These are phyloP conservation scores for Drosophila baimaii DNA, from an alignment of 1,140 invertebrate species.

Conservation along the genomic window DNA sequence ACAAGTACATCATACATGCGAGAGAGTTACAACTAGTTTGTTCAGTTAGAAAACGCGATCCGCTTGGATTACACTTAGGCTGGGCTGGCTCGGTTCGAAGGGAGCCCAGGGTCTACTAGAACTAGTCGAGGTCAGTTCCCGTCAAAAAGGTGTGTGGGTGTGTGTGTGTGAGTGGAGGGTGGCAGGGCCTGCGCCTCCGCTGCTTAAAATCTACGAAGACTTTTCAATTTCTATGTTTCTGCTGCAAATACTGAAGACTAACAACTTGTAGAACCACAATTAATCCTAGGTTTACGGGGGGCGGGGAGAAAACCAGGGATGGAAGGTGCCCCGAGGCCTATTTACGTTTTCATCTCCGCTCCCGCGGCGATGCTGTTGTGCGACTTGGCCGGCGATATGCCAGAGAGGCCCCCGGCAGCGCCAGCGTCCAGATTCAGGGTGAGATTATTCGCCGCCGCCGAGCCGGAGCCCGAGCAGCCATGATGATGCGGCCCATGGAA, in stretches of 20 bases:
- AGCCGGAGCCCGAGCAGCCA: constrained; percentile 45
- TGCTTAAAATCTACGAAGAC: constrained; percentile 69
- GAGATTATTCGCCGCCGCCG: constrained; percentile 63
- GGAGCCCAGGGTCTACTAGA: constrained; percentile 19
- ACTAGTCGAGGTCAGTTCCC: constrained; percentile 51
- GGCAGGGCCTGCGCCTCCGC: constrained; percentile 10
- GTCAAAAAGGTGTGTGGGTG: constrained; percentile 25
- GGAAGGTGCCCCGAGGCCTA: neutral
- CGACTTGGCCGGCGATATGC: constrained; percentile 76
- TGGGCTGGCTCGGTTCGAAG: constrained; percentile 14
- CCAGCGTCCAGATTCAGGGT: constrained; percentile 64
- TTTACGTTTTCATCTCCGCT: constrained; percentile 75
- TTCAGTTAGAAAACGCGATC: constrained; percentile 75
- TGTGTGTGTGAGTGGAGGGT: neutral
- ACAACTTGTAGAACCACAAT: constrained; percentile 49
- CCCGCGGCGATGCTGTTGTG: constrained; percentile 68
- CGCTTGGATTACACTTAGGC: constrained; percentile 42
- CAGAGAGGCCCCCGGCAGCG: constrained; percentile 30
- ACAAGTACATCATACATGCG: constrained; percentile 46
- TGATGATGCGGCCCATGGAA: constrained; percentile 72
- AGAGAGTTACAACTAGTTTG: constrained; percentile 72
- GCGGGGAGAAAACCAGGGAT: neutral
- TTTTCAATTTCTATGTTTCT: constrained; percentile 50
- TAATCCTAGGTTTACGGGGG: constrained; percentile 20
- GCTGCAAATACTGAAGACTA: constrained; percentile 69